Evolutionary conservation across 1,140 invertebrate species (phyloP).

Genomic region (honey bee (Apis mellifera)): DNA sequence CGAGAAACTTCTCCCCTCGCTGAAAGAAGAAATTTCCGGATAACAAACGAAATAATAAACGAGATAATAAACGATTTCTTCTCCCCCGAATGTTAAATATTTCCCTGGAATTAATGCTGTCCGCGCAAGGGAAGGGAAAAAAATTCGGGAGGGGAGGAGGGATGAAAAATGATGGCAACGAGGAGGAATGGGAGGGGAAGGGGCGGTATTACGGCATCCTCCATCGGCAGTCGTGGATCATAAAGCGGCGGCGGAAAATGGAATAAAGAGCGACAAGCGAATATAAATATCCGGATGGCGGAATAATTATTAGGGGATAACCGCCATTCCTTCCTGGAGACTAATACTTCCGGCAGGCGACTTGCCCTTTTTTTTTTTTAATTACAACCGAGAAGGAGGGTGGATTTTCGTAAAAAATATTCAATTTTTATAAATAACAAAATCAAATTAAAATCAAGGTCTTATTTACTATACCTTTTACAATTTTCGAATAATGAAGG

Average conservation of each 20-base stretch:
- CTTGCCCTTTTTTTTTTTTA: conserved; percentile 49
- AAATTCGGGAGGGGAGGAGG: neutral
- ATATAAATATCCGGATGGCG: conserved; percentile 20
- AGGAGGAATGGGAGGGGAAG: neutral
- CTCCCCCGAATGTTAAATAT: neutral
- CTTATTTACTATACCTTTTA: no score
- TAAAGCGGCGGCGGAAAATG: neutral
- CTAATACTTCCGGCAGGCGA: neutral
- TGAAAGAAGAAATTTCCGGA: no score
- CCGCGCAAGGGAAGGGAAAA: neutral
- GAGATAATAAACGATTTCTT: neutral
- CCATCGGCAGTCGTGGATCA: neutral
- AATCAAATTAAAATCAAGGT: no score
- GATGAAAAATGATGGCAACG: conserved; percentile 13
- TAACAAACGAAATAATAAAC: no score
- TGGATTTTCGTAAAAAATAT: no score
- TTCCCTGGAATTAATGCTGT: neutral
- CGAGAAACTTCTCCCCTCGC: no score
- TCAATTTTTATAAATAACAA: no score
- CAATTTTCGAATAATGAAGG: no score
- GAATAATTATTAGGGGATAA: conserved; percentile 37
- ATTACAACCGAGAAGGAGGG: no score
- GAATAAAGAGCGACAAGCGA: conserved; percentile 1
- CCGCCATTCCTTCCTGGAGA: neutral
- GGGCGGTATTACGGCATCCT: neutral